Percentiles rank a stretch among this genome's conserved stretches.
These are phyloP conservation scores for Asobara japonica DNA, from an alignment of 1,140 invertebrate genomes.

Conservation along the genomic window DNA sequence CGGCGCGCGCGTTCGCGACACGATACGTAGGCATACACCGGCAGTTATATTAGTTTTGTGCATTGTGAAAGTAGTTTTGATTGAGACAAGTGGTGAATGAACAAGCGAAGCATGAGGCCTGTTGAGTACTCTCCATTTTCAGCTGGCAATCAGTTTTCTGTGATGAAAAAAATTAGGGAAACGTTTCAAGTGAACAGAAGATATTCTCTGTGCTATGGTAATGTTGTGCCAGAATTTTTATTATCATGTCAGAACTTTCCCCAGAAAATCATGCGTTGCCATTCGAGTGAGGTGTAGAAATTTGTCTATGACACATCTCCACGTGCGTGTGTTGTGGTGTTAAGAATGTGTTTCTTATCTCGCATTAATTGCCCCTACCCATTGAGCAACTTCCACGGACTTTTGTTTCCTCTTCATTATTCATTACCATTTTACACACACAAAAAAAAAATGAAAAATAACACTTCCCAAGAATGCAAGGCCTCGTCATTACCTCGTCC, in stretches of 20 bases:
- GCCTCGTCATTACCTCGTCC: neutral
- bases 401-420: neutral
- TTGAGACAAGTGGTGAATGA: neutral
- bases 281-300: too few relatives aligned
- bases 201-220: too few relatives aligned
- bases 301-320: too few relatives aligned
- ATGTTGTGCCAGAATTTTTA: too few relatives aligned
- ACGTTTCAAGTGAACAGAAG: too few relatives aligned
- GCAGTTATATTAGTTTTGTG: neutral
- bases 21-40: neutral
- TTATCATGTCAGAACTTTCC: too few relatives aligned
- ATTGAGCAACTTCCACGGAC: neutral
- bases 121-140: neutral
- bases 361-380: neutral
- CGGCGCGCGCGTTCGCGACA: neutral
- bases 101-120: neutral
- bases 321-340: too few relatives aligned
- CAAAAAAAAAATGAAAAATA: neutral
- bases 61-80: constrained; percentile 2
- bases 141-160: neutral
- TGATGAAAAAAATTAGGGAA: neutral
- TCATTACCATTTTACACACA: neutral
- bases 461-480: neutral
- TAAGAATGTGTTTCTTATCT: neutral
- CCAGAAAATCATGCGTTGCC: too few relatives aligned